phyloP scores from a whole-genome alignment of 2,888 invertebrate genomes.

The Eristalinus sepulchralis region DNA sequence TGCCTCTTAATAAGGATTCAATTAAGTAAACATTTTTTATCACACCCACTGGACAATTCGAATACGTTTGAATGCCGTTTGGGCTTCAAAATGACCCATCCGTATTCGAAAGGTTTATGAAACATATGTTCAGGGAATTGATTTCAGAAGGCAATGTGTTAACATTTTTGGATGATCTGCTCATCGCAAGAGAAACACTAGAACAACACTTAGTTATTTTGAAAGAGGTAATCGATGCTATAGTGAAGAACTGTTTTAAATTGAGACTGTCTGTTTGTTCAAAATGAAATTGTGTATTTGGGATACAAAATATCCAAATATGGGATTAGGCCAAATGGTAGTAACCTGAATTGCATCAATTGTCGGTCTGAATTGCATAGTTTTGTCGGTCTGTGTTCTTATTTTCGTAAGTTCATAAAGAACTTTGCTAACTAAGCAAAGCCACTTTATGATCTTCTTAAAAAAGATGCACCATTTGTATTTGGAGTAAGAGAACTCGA shows the following conservation, averaged over 20 bases:
- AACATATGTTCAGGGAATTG: constrained; percentile 50
- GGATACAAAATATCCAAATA: not conserved
- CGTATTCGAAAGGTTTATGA: constrained; percentile 65
- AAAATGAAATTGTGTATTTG: not conserved
- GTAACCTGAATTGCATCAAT: too few relatives aligned
- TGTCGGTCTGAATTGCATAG: too few relatives aligned
- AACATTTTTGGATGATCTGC: constrained; percentile 71
- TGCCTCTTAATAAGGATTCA: not conserved
- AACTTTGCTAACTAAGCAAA: too few relatives aligned
- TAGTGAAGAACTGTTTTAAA: not conserved
- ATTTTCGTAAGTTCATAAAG: too few relatives aligned
- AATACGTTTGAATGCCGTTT: constrained; percentile 16
- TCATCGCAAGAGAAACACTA: constrained; percentile 20
- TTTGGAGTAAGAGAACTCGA: too few relatives aligned
- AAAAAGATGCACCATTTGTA: too few relatives aligned
- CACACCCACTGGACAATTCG: constrained; percentile 2
- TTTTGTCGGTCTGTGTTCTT: too few relatives aligned
- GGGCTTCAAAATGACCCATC: constrained; percentile 49
- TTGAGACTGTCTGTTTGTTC: not conserved
- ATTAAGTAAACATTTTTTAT: constrained; percentile 24
- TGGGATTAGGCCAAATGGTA: not conserved
- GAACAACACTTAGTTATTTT: constrained; percentile 27
- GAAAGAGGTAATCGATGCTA: not conserved
- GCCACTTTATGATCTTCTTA: too few relatives aligned
- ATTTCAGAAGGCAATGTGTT: constrained; percentile 53